Conservation (phyloP, 1,140 invertebrate species). For the Colletes gigas region DNA sequence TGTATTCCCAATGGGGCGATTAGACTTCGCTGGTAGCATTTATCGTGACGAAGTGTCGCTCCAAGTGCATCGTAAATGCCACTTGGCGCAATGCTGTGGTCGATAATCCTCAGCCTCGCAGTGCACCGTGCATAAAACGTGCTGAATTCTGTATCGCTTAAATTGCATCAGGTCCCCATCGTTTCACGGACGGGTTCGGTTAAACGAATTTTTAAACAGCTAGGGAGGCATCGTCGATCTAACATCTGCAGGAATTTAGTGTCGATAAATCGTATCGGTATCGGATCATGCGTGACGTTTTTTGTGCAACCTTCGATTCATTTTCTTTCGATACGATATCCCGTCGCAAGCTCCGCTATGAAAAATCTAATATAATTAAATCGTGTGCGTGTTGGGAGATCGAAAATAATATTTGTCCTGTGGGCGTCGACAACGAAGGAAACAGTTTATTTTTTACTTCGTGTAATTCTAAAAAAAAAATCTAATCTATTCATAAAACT, state of each 20-base stretch:
- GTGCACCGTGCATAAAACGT: conserved; percentile 1
- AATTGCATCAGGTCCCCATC: neutral
- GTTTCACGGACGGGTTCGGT: neutral
- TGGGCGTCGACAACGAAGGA: too few relatives aligned
- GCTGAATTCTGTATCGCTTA: neutral
- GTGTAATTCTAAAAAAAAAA: too few relatives aligned
- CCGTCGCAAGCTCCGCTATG: too few relatives aligned
- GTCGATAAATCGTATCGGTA: neutral
- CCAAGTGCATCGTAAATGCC: conserved; percentile 22
- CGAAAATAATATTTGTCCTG: too few relatives aligned
- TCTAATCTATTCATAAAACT: too few relatives aligned
- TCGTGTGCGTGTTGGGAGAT: too few relatives aligned
- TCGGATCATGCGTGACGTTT: too few relatives aligned
- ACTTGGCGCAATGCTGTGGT: conserved; percentile 27
- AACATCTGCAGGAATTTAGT: too few relatives aligned
- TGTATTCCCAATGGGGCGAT: conserved; percentile 24
- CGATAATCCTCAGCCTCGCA: conserved; percentile 7
- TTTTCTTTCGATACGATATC: too few relatives aligned
- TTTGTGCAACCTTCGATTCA: neutral
- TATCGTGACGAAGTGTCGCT: conserved; percentile 34
- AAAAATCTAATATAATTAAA: too few relatives aligned
- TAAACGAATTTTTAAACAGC: neutral
- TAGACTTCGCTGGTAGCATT: conserved; percentile 41
- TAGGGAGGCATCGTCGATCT: too few relatives aligned
- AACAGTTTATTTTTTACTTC: too few relatives aligned